Evolutionary conservation across 2,797 vertebrate genomes (phyloP).

Genomic region (Rhabdophis nuchalis): DNA sequence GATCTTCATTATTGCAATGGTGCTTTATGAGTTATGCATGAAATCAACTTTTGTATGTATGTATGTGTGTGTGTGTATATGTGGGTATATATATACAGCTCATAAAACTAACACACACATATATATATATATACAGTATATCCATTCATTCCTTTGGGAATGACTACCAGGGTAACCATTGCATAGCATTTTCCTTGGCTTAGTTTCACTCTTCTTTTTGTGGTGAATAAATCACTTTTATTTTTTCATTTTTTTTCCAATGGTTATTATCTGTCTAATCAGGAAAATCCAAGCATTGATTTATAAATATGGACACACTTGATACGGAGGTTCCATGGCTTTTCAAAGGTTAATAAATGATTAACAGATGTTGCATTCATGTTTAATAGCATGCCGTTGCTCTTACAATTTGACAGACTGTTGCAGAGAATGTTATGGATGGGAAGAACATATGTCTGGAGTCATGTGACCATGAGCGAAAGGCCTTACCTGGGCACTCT

Average conservation of each 20-base stretch:
- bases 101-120: no score
- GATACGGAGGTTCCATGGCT: neutral
- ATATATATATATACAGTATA: no score
- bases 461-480: neutral
- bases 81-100: no score
- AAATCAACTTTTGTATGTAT: neutral
- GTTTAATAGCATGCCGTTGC: neutral
- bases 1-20: neutral
- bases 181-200: neutral
- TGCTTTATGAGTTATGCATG: neutral
- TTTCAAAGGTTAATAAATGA: slow-evolving; percentile 21
- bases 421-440: slow-evolving; percentile 20
- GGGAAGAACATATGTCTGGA: neutral
- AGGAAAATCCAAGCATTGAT: neutral
- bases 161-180: neutral
- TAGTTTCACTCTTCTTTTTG: neutral
- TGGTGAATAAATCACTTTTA: slow-evolving; percentile 4
- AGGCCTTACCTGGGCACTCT: neutral
- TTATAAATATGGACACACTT: slow-evolving; percentile 14
- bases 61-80: no score
- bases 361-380: slow-evolving; percentile 4
- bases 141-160: neutral
- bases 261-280: slow-evolving; percentile 3
- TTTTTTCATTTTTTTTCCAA: neutral
- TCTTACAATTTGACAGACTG: neutral